Percentiles rank a stretch among this genome's conserved stretches.
Conservation (phyloP, 2,797 vertebrate species). For the Pipistrellus pipistrellus region DNA sequence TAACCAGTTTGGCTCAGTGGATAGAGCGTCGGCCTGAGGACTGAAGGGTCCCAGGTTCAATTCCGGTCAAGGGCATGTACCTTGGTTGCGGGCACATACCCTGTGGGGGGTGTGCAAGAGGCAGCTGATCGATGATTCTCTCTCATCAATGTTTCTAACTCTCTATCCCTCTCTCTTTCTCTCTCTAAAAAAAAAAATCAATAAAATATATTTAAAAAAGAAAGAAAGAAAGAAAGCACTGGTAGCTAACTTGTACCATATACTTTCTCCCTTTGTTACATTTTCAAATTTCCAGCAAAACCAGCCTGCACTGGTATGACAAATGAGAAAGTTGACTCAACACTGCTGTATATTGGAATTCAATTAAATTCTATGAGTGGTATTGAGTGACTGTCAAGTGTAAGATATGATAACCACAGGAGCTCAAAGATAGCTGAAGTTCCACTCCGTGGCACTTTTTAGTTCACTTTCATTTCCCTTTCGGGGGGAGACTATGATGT, state of each 20-base stretch:
- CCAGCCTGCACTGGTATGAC: neutral
- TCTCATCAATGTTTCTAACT: no score
- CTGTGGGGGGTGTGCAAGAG: no score
- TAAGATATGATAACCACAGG: slow-evolving; percentile 61
- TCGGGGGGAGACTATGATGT: slow-evolving; percentile 24
- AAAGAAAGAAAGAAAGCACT: slow-evolving; percentile 13
- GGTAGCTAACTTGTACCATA: neutral
- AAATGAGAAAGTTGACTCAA: neutral
- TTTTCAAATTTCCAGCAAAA: slow-evolving; percentile 23
- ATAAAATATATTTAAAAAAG: no score
- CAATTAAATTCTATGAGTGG: slow-evolving; percentile 31
- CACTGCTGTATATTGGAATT: slow-evolving; percentile 48
- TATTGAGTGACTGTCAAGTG: slow-evolving; percentile 31
- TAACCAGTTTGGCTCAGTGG: no score
- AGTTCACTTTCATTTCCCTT: slow-evolving; percentile 63
- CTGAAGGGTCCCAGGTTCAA: no score
- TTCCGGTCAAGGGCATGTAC: no score
- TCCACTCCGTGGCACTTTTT: neutral
- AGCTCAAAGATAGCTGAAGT: slow-evolving; percentile 34
- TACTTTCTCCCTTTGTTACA: neutral
- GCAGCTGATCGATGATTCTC: no score
- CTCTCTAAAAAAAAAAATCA: no score
- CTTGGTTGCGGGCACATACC: no score
- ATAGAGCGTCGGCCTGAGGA: no score
- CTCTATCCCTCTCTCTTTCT: no score